Conservation (phyloP, 1,140 invertebrate species). For the Zaprionus camerounensis region DNA sequence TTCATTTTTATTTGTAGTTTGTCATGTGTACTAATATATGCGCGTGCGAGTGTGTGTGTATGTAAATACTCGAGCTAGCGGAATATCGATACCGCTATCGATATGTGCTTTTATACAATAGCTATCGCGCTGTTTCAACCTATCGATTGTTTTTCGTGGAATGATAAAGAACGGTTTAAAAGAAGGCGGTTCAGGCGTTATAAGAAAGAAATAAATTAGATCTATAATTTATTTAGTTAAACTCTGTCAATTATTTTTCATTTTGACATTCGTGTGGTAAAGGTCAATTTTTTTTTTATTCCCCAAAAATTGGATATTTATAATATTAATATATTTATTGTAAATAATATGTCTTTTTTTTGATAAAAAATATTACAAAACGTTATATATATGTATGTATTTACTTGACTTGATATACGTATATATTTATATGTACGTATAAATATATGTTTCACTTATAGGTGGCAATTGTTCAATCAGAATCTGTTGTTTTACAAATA, state of each 20-base stretch:
- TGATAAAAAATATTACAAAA: background rate
- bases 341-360: conserved; percentile 1
- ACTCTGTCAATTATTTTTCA: background rate
- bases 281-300: background rate
- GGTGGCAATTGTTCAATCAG: background rate
- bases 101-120: background rate
- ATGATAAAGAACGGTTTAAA: background rate
- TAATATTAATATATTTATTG: background rate
- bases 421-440: background rate
- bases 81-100: conserved; percentile 13
- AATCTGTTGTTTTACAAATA: background rate
- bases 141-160: background rate
- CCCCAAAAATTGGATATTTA: background rate
- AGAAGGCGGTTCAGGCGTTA: background rate
- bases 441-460: background rate
- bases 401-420: background rate
- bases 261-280: background rate
- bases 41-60: background rate
- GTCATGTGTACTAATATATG: conserved; percentile 4
- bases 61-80: conserved; percentile 1
- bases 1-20: conserved; percentile 39
- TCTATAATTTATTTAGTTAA: background rate
- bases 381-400: background rate
- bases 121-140: background rate
- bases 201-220: background rate